Percentiles rank a stretch among this genome's conserved stretches.
Conservation (phyloP, 2,113 vertebrate genomes). For the Anguilla japonica region DNA sequence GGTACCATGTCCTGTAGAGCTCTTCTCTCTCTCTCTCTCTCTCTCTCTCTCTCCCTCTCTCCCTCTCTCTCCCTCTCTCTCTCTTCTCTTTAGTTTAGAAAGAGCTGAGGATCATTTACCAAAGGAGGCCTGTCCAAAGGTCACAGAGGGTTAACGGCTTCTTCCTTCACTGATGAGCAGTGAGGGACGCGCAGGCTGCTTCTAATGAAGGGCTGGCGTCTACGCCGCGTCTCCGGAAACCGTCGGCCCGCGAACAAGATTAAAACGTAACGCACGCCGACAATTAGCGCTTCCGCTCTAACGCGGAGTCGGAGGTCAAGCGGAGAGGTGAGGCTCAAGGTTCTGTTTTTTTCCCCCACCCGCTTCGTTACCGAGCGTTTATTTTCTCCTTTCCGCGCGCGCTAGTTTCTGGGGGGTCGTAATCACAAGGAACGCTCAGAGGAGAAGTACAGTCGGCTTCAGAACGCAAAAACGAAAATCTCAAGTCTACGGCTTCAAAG, state of each 20-base stretch:
- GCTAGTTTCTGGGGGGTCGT: neutral
- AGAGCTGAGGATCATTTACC: conserved; percentile 1
- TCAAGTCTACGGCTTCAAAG: neutral
- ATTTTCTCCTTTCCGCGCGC: neutral
- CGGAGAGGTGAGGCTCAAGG: neutral
- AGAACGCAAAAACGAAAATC: neutral
- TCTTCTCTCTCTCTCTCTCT: neutral
- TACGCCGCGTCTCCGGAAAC: neutral
- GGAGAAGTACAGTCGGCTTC: neutral
- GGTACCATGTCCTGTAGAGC: neutral
- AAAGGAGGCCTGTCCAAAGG: neutral
- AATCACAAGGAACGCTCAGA: neutral
- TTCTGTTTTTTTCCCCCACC: no score
- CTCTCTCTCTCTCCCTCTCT: neutral
- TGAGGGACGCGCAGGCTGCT: neutral
- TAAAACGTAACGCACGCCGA: neutral
- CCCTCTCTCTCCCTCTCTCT: neutral
- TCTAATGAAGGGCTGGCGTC: neutral
- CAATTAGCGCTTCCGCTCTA: neutral
- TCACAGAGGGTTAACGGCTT: conserved; percentile 16
- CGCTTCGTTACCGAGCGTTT: neutral
- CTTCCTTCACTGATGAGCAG: neutral
- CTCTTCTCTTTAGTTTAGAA: neutral
- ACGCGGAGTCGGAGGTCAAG: neutral
- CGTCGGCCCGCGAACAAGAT: neutral